Evolutionary conservation across 1,140 invertebrate genomes (phyloP).

Genomic region (Lepidotrigona ventralis): DNA sequence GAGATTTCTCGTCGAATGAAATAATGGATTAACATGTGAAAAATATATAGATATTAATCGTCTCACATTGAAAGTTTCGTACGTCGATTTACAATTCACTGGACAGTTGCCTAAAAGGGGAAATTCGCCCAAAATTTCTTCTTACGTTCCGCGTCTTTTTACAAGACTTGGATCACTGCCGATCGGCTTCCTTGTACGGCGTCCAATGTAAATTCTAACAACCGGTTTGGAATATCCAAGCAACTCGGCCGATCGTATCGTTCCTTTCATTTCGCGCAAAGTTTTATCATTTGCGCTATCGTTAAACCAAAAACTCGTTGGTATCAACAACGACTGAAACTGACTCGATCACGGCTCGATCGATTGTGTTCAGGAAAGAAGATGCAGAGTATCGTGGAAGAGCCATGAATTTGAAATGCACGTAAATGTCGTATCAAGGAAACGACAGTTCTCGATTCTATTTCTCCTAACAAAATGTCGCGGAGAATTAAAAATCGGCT

Average conservation of each 20-base stretch:
- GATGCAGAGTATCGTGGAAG: neutral
- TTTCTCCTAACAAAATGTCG: neutral
- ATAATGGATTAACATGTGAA: neutral
- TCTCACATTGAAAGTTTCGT: neutral
- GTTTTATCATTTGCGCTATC: slow-evolving; percentile 5
- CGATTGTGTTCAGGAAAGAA: slow-evolving; percentile 32
- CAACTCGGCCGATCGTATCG: slow-evolving; percentile 27
- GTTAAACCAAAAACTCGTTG: neutral
- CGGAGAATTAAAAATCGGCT: neutral
- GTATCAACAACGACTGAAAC: neutral
- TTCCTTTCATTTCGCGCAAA: neutral
- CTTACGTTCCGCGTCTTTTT: neutral
- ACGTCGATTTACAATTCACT: neutral
- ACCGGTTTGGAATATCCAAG: slow-evolving; percentile 39
- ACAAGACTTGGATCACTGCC: no score
- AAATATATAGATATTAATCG: neutral
- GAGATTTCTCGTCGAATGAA: neutral
- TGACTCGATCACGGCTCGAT: slow-evolving; percentile 53
- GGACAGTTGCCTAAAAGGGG: no score
- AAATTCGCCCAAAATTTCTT: neutral
- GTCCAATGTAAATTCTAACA: slow-evolving; percentile 25
- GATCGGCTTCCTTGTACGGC: neutral
- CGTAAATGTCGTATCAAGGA: no score
- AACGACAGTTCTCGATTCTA: slow-evolving; percentile 28
- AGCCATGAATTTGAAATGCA: slow-evolving; percentile 59